A percentile compares a stretch with the other conserved stretches of the same genome.
Evolutionary conservation across 2,888 invertebrate genomes (phyloP).

Genomic region (Agelastica alni): DNA sequence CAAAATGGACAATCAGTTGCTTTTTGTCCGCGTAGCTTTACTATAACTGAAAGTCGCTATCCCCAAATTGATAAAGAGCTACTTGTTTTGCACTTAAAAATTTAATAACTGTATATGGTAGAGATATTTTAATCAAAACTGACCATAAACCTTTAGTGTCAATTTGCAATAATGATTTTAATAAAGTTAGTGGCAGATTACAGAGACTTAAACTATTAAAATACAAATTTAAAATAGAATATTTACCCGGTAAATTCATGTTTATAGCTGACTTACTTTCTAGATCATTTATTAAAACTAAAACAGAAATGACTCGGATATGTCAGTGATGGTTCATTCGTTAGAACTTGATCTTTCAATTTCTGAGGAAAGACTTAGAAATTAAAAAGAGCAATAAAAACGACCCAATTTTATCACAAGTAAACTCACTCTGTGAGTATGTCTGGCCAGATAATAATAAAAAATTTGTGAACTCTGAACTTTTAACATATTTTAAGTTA

Average conservation of each 20-base stretch:
- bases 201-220: not conserved
- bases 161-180: not conserved
- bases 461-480: not conserved
- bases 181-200: not conserved
- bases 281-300: not conserved
- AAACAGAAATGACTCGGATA: not conserved
- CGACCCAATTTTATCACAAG: not conserved
- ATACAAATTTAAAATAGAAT: not conserved
- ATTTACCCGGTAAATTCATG: slow-evolving; percentile 2
- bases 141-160: no score
- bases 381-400: not conserved
- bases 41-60: not conserved
- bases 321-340: not conserved
- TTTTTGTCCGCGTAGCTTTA: not conserved
- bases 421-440: not conserved
- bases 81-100: no score
- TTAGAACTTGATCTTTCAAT: not conserved
- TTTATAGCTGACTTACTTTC: slow-evolving; percentile 1
- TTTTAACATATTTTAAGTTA: not conserved
- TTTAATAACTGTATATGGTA: no score
- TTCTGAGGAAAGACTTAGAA: not conserved
- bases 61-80: no score
- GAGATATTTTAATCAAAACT: no score
- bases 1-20: not conserved
- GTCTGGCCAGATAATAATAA: slow-evolving; percentile 1